These are phyloP conservation scores for Paedocypris sp. DNA, from an alignment of 2,113 vertebrate genomes.

Conservation along the genomic window DNA sequence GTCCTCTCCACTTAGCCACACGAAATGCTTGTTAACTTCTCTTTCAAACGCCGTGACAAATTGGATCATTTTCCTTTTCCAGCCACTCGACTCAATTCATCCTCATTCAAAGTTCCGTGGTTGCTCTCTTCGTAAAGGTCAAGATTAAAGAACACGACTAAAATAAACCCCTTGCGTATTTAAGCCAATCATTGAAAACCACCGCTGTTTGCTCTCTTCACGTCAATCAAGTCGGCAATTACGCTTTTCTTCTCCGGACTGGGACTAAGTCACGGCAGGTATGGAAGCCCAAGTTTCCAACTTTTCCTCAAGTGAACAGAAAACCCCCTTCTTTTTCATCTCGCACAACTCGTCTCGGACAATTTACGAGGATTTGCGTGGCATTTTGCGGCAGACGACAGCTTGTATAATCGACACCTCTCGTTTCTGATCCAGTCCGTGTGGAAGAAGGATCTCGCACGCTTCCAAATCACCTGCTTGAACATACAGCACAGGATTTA, in stretches of 20 bases:
- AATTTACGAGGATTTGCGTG: no score
- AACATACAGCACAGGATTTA: background rate
- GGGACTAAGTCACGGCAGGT: no score
- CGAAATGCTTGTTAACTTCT: conserved; percentile 3
- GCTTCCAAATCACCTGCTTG: background rate
- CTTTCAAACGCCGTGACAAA: background rate
- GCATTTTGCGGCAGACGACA: no score
- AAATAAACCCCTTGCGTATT: background rate
- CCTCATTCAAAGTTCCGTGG: background rate
- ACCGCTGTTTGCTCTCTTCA: no score
- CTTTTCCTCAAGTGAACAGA: no score
- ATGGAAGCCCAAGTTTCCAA: no score
- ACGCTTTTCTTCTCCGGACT: no score
- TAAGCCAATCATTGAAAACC: background rate
- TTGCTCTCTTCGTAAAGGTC: background rate
- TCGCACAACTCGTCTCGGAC: no score
- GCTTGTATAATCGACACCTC: conserved; percentile 1
- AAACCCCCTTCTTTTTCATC: no score
- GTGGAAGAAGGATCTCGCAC: background rate
- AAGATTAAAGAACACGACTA: background rate
- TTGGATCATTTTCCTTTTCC: background rate
- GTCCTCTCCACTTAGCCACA: background rate
- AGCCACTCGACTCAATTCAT: background rate
- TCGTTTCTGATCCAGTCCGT: background rate
- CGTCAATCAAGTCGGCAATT: no score